Percentiles rank a stretch among this genome's conserved stretches.
These are phyloP conservation scores for Lepidostoma basale DNA, from an alignment of 1,140 invertebrate genomes.

Conservation along the genomic window DNA sequence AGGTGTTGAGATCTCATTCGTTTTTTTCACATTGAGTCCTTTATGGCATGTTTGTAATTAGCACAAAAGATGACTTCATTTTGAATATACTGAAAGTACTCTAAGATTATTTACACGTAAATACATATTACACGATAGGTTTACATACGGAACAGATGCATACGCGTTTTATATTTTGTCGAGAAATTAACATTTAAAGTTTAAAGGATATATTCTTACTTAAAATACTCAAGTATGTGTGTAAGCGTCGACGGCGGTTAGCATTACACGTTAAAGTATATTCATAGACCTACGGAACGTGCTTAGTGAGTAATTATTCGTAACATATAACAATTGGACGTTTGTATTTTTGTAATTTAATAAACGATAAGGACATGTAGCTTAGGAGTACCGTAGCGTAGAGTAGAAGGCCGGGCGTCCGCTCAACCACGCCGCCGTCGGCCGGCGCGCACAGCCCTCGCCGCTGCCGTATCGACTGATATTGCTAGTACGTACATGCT, in stretches of 20 bases:
- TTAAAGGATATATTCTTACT: conserved; percentile 36
- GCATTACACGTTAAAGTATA: conserved; percentile 34
- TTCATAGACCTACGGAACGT: conserved; percentile 38
- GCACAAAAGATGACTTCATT: conserved; percentile 34
- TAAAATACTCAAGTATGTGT: conserved; percentile 30
- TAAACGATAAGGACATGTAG: conserved; percentile 42
- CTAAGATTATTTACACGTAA: conserved; percentile 33
- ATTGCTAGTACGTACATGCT: background rate
- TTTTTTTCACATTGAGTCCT: conserved; percentile 26
- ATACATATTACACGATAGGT: conserved; percentile 28
- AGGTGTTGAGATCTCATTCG: conserved; percentile 30
- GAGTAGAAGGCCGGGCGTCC: conserved; percentile 8
- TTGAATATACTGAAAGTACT: conserved; percentile 31
- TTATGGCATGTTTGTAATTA: conserved; percentile 28
- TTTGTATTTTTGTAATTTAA: conserved; percentile 48
- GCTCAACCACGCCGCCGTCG: conserved; percentile 10
- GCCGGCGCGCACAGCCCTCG: background rate
- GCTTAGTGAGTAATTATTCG: conserved; percentile 41
- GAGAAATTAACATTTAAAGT: conserved; percentile 26
- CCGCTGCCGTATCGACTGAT: background rate
- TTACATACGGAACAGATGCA: conserved; percentile 19
- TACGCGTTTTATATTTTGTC: conserved; percentile 36
- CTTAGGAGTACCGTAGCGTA: conserved; percentile 38
- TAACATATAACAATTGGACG: conserved; percentile 43
- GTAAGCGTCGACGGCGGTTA: background rate